Percentiles rank a stretch among this genome's conserved stretches.
phyloP scores from a whole-genome alignment of 2,797 vertebrate species.

The Oceanodroma leucorhoa region DNA sequence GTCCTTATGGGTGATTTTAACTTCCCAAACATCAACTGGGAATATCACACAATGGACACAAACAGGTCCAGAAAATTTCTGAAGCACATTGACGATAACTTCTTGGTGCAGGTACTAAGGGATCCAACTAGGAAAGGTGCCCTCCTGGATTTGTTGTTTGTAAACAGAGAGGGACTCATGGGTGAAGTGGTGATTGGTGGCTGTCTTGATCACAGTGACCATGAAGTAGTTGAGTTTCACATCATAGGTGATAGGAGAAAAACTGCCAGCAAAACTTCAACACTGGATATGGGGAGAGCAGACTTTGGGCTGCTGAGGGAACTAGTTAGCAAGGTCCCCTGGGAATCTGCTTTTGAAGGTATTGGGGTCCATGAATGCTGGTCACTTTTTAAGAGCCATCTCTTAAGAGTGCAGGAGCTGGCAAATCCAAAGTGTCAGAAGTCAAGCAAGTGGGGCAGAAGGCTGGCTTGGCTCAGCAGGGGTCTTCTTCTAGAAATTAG shows the following conservation, averaged over 20 bases:
- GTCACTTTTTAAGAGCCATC: not conserved
- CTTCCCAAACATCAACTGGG: not conserved
- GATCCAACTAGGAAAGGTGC: not conserved
- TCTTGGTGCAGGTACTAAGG: not conserved
- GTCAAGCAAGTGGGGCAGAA: not conserved
- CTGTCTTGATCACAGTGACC: not conserved
- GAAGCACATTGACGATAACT: not conserved
- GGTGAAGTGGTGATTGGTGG: not conserved
- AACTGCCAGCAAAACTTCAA: not conserved
- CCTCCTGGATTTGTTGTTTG: not conserved
- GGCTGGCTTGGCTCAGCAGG: not conserved
- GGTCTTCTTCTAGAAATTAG: not conserved
- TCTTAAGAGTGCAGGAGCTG: not conserved
- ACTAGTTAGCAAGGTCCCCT: not conserved
- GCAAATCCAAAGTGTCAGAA: not conserved
- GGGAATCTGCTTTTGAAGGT: not conserved
- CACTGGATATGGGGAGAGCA: not conserved
- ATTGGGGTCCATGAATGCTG: not conserved
- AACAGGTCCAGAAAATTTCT: not conserved
- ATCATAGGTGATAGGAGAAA: not conserved
- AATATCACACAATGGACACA: not conserved
- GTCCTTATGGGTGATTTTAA: not conserved
- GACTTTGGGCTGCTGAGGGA: not conserved
- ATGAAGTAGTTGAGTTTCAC: not conserved
- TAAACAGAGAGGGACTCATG: not conserved